These are phyloP conservation scores for Morbakka virulenta DNA, from an alignment of 30 jellyfish, hydroid and myxozoan species.

Conservation along the genomic window DNA sequence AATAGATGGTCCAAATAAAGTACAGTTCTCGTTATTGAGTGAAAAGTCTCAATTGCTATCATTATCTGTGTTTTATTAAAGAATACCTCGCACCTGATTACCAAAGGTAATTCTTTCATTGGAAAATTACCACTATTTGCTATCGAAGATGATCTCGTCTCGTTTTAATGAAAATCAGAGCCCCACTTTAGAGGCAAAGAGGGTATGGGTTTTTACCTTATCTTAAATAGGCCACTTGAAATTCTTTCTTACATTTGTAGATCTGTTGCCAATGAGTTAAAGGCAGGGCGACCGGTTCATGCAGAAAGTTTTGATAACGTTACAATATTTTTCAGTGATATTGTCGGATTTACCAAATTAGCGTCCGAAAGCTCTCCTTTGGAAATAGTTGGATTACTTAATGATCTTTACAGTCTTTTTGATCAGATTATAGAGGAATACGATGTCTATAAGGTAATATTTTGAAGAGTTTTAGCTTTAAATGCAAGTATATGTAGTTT, in stretches of 20 bases:
- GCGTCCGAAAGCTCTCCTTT: slow-evolving; percentile 88
- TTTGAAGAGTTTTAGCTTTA: neutral
- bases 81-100: too few relatives aligned
- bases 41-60: too few relatives aligned
- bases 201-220: too few relatives aligned
- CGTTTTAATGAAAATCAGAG: too few relatives aligned
- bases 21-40: too few relatives aligned
- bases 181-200: too few relatives aligned
- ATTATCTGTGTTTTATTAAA: too few relatives aligned
- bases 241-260: slow-evolving; percentile 38
- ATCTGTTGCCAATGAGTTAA: slow-evolving; percentile 86
- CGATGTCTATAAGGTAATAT: slow-evolving; percentile 91
- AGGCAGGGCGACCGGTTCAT: slow-evolving; percentile 88
- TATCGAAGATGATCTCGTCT: too few relatives aligned
- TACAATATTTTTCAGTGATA: slow-evolving; percentile 94
- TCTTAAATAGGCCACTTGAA: too few relatives aligned
- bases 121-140: too few relatives aligned
- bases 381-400: slow-evolving; percentile 85
- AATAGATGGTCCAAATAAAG: too few relatives aligned
- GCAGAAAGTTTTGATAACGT: slow-evolving; percentile 92
- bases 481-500: neutral
- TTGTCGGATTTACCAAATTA: slow-evolving; percentile 88
- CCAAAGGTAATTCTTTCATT: too few relatives aligned
- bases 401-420: slow-evolving; percentile 81
- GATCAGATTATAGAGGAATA: slow-evolving; percentile 69